Conservation (phyloP, 2,113 vertebrate species). For the Mobula birostris region DNA sequence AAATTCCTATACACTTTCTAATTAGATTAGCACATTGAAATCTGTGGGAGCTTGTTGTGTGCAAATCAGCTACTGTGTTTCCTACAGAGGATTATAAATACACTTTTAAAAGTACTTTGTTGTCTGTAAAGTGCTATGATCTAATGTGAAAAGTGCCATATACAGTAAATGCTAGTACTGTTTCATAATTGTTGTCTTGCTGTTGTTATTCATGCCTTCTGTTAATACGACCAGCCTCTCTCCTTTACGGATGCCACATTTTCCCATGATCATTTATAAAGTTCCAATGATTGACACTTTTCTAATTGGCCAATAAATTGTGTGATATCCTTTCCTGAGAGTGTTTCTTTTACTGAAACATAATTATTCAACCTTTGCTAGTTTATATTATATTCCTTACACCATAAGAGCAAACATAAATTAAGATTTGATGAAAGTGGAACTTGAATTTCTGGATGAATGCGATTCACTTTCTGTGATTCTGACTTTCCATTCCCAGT, state of each 20-base stretch:
- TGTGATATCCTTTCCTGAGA: background rate
- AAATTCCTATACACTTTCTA: background rate
- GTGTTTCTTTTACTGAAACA: background rate
- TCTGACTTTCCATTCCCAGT: background rate
- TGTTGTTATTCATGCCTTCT: background rate
- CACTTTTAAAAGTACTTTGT: too few species aligned
- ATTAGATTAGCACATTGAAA: too few species aligned
- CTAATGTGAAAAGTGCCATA: too few species aligned
- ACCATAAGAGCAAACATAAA: background rate
- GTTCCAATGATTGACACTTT: background rate
- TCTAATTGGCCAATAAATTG: background rate
- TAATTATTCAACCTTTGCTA: background rate
- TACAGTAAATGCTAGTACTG: too few species aligned
- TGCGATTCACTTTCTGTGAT: background rate
- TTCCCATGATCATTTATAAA: background rate
- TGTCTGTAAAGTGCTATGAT: too few species aligned
- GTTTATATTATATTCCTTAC: background rate
- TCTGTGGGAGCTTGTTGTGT: background rate
- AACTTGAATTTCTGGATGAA: background rate
- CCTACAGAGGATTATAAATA: too few species aligned
- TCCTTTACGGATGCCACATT: background rate
- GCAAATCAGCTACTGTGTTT: background rate
- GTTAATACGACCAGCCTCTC: background rate
- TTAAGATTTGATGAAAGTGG: background rate
- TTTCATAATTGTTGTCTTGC: background rate